These are phyloP conservation scores for Prietella phreatophila DNA, from an alignment of 2,113 vertebrate species.

Conservation along the genomic window DNA sequence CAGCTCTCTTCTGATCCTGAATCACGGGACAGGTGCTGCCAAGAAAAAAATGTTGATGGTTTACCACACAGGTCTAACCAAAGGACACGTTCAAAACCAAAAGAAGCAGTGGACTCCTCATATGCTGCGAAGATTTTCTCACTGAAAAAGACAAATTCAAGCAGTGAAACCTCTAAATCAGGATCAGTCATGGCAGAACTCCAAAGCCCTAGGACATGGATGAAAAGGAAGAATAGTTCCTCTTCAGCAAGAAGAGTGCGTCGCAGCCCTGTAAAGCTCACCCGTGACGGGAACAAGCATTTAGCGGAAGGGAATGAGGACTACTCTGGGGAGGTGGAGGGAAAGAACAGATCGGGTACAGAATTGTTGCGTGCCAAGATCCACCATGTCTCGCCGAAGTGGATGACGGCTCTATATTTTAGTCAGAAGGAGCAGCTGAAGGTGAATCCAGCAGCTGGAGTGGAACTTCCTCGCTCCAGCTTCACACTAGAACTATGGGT, in stretches of 20 bases:
- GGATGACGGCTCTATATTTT: constrained; percentile 83
- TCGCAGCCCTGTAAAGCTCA: constrained; percentile 54
- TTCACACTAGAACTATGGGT: constrained; percentile 93
- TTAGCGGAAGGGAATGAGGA: constrained; percentile 52
- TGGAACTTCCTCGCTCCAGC: constrained; percentile 75
- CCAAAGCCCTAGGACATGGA: background rate
- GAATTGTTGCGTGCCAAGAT: constrained; percentile 57
- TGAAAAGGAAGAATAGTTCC: background rate
- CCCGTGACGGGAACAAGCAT: constrained; percentile 10
- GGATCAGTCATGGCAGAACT: background rate
- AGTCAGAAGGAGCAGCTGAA: constrained; percentile 77
- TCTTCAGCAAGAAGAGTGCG: constrained; percentile 48
- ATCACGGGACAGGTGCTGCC: background rate
- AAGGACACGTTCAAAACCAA: background rate
- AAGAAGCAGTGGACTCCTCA: background rate
- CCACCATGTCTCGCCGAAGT: constrained; percentile 58
- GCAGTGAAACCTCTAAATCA: background rate
- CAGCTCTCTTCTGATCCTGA: background rate
- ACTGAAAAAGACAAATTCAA: constrained; percentile 3
- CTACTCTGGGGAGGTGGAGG: constrained; percentile 67
- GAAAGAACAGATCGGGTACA: constrained; percentile 21
- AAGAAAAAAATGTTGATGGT: background rate
- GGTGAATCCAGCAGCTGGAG: constrained; percentile 69
- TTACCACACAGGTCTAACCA: background rate
- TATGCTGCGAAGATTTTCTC: background rate